These are phyloP conservation scores for Alcedo quadribrachys DNA, from an alignment of 2,797 vertebrate genomes.

Conservation along the genomic window DNA sequence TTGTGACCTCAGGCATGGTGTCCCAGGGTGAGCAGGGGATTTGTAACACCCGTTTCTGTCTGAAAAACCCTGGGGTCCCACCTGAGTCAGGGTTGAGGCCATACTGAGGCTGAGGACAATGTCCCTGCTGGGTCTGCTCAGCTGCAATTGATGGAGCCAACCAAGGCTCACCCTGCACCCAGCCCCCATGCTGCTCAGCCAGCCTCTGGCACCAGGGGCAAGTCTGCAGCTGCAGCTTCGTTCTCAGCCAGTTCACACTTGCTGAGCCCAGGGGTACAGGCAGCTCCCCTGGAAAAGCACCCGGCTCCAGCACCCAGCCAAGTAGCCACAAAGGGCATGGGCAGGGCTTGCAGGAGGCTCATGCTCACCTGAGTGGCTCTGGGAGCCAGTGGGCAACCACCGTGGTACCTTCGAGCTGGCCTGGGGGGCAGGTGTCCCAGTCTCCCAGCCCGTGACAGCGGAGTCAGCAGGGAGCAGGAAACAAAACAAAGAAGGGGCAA, in stretches of 20 bases:
- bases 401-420: not conserved
- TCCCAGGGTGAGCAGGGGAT: not conserved
- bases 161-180: not conserved
- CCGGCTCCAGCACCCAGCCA: rapidly evolving
- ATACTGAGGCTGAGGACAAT: not conserved
- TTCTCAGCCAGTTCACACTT: not conserved
- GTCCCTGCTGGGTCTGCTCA: not conserved
- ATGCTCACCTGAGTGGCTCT: rapidly evolving
- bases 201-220: rapidly evolving
- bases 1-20: not conserved
- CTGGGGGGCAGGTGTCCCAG: rapidly evolving
- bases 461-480: not conserved
- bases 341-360: not conserved
- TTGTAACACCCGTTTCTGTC: rapidly evolving
- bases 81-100: not conserved
- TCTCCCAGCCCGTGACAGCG: not conserved
- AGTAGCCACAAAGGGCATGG: not conserved
- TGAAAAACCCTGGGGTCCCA: not conserved
- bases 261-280: not conserved
- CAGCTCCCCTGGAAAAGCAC: not conserved
- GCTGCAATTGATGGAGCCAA: not conserved
- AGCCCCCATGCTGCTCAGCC: rapidly evolving
- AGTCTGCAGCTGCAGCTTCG: not conserved
- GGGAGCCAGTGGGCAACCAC: not conserved
- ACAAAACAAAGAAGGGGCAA: not conserved